Conservation (phyloP, 2,797 vertebrate genomes). For the Cynopterus sphinx region DNA sequence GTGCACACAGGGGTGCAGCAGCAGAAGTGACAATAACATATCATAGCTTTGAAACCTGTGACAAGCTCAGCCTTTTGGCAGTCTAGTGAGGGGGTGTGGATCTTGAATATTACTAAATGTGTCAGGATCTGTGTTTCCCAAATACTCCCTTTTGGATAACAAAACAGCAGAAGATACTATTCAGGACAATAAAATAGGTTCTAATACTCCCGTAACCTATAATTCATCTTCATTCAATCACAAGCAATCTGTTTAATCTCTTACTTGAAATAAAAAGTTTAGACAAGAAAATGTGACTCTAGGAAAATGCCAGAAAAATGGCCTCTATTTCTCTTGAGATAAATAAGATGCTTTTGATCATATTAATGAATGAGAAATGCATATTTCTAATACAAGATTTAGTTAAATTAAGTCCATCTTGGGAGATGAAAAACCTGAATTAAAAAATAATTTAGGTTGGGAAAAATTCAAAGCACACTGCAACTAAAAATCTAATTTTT, state of each 20-base stretch:
- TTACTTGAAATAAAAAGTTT: conserved; percentile 55
- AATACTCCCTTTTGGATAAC: conserved; percentile 43
- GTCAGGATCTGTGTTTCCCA: background rate
- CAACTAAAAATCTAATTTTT: conserved; percentile 41
- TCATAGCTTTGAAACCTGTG: background rate
- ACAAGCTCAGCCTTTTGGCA: background rate
- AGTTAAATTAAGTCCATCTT: background rate
- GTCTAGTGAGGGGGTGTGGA: background rate
- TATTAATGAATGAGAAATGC: conserved; percentile 13
- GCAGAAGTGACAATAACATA: background rate
- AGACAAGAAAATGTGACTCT: background rate
- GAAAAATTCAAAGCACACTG: background rate
- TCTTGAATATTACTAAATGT: conserved; percentile 19
- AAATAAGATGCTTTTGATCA: conserved; percentile 47
- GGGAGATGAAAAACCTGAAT: conserved; percentile 44
- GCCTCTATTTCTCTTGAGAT: conserved; percentile 39
- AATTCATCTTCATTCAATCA: conserved; percentile 59
- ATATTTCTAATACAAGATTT: background rate
- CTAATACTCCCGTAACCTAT: conserved; percentile 11
- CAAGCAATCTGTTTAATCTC: conserved; percentile 39
- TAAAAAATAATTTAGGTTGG: conserved; percentile 50
- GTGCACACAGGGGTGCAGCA: background rate
- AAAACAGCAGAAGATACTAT: conserved; percentile 26
- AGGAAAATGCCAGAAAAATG: background rate
- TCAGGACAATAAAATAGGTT: conserved; percentile 47